Evolutionary conservation across 2,113 vertebrate species (phyloP), one percentile per base, ranked within the genome.

Genomic region (Cyprinodon tularosa): DNA sequence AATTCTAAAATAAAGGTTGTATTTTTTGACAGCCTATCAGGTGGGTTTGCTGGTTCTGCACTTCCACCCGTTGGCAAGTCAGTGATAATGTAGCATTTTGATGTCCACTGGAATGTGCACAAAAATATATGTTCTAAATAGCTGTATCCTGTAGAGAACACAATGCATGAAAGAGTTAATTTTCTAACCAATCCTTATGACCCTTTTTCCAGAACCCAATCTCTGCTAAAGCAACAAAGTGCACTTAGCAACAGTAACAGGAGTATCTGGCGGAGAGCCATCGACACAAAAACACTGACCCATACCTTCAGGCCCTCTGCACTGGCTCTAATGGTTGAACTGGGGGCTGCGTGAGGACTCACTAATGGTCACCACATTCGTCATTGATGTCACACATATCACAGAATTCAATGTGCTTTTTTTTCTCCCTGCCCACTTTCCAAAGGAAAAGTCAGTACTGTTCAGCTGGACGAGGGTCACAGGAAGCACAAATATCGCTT

Each of bases 221-320:
- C 71, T 83, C 62, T 71, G 77, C 85, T 79, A 59, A 76, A 84
- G 85, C 89, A 62, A 84, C 78, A 82, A 60, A 87, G 79, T 77
- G 74, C 86, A 89, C 72, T 91, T 66, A 85, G 65, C 29, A 11
- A 29, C 37, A 64, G 64, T 64, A 62, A 62, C 68, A 84, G 45
- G 50, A 67, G 63, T 76, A 79, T 64, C 82, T 71, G 77, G 72
- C 73, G 84, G 86, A 82, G 84, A 81, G 76, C 71, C 80, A 84
- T 63, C 36, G 77, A 83, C 74, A 83, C 63, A 82, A 69, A 84
- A 57, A 88, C 74, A 83, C 71, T 93, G 89, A 94, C 91, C 91
- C 84, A 80, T 75, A 84, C 76, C 81, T 85, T 66, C 76, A 38
- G 44, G 84, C 72, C 75, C 76, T 76, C 71, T 63, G 71, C 36